These are phyloP conservation scores for Eupristina koningsbergeri DNA, from an alignment of 1,140 invertebrate species.

Conservation along the genomic window DNA sequence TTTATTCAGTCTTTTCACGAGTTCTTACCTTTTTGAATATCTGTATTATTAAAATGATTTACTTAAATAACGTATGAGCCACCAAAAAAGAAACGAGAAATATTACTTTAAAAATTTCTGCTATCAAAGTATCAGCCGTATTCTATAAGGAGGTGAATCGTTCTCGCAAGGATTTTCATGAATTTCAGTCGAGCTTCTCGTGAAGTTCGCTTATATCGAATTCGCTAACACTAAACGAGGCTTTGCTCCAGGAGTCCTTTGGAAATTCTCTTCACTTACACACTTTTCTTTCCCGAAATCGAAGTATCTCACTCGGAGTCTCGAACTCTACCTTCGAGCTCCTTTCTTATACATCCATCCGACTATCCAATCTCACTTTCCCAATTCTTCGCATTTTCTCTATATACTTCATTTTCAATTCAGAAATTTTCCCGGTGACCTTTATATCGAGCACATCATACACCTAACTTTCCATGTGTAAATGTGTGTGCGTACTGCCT, in stretches of 20 bases:
- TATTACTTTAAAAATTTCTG: constrained; percentile 9
- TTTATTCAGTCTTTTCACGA: neutral
- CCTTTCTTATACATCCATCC: neutral
- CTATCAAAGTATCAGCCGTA: neutral
- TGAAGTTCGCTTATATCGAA: constrained; percentile 26
- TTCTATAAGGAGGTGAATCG: constrained; percentile 24
- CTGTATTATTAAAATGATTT: too few relatives aligned
- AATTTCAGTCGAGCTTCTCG: constrained; percentile 3
- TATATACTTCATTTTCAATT: constrained; percentile 19
- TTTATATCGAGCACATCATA: constrained; percentile 4
- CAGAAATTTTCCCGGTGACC: neutral
- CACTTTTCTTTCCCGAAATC: neutral
- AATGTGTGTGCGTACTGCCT: neutral
- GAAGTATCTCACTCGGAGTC: neutral
- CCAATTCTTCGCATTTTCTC: neutral
- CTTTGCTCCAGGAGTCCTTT: neutral
- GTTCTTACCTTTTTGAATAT: neutral
- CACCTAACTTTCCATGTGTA: neutral
- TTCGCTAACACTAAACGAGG: constrained; percentile 18
- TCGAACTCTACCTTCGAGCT: neutral
- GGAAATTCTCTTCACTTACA: neutral
- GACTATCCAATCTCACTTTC: neutral
- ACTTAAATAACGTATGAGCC: neutral
- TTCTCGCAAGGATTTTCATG: constrained; percentile 25
- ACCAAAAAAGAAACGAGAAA: constrained; percentile 3